Conservation (phyloP, 2,888 invertebrate genomes). For the Lasioglossum lativentre region DNA sequence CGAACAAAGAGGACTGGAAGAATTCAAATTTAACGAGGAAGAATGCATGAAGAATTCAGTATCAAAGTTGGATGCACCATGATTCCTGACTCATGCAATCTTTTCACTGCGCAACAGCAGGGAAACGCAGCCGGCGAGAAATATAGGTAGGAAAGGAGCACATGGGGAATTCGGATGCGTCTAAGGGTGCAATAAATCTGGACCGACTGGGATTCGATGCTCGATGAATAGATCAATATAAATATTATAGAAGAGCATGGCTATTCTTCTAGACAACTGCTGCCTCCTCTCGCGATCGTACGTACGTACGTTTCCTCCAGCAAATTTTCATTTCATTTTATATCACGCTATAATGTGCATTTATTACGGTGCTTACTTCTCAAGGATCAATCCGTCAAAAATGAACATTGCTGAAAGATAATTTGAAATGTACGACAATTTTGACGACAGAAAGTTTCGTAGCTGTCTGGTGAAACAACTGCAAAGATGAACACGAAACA, state of each 20-base stretch:
- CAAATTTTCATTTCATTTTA: neutral
- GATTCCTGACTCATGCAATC: constrained; percentile 59
- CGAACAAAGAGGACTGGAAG: constrained; percentile 52
- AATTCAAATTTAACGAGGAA: constrained; percentile 65
- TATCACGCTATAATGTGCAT: neutral
- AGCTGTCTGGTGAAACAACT: too few species aligned
- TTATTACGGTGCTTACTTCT: neutral
- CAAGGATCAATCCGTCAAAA: too few species aligned
- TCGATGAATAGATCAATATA: neutral
- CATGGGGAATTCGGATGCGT: constrained; percentile 44
- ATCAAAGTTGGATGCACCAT: constrained; percentile 61
- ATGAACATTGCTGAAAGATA: too few species aligned
- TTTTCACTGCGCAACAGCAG: constrained; percentile 47
- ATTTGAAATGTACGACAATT: too few species aligned
- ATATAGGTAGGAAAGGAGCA: constrained; percentile 32
- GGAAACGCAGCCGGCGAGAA: neutral
- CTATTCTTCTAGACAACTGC: neutral
- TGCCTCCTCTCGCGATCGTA: neutral
- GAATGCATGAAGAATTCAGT: constrained; percentile 64
- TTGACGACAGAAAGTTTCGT: too few species aligned
- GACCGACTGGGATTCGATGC: constrained; percentile 20
- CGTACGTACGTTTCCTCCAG: neutral
- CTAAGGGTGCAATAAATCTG: constrained; percentile 41
- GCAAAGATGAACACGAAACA: too few species aligned
- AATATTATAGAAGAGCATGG: constrained; percentile 9